Base-by-base conservation (phyloP, 2,113 vertebrate genomes). In the Heterochromis multidens region DNA sequence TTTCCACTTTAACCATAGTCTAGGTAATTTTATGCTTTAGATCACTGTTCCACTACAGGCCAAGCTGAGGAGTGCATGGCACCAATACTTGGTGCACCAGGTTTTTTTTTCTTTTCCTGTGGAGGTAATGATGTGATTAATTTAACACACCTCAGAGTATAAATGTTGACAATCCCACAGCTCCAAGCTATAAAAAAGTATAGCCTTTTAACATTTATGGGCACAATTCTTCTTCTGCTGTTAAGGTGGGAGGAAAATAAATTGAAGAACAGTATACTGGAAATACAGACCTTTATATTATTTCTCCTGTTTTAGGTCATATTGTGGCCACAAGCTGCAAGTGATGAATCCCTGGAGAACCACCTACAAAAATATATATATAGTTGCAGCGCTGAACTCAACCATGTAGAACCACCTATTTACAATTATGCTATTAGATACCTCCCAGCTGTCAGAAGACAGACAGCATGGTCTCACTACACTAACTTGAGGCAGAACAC, bases 261-360 rank as follows among this genome's bases (percentile, higher is more conserved):
- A 74, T n/a, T 21, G 70, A 74, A 52, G 46, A 31, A 31, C 46
- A 74, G 70, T 52, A 74, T 52, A 31, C 6, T 74, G 70, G 27
- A 46, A 74, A 29, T 14, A 74, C 43, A 31, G 46, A 74, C 43
- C 46, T 52, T 74, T 52, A 31, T 52, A 31, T 27, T 27, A 0
- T 19, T 27, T 57, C 56, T 57, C 56, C n/a, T 37, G n/a, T 89
- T 89, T 85, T 74, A 83, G 87, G 67, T 77, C 76, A 85, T 8
- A 79, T 74, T 59, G 35, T 78, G 25, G 62, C 79, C 35, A 19
- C 16, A n/a, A 43, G 61, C 72, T 43, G 14, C 52, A 52, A 60
- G 21, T 74, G 83, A 83, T 43, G 7, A 70, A 62, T 61, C 79
- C 46, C 63, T 8, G 33, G 72, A 81, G 80, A 82, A 37, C 7